Evolutionary conservation across 2,888 invertebrate species (phyloP).

Genomic region (Pollenia amentaria): DNA sequence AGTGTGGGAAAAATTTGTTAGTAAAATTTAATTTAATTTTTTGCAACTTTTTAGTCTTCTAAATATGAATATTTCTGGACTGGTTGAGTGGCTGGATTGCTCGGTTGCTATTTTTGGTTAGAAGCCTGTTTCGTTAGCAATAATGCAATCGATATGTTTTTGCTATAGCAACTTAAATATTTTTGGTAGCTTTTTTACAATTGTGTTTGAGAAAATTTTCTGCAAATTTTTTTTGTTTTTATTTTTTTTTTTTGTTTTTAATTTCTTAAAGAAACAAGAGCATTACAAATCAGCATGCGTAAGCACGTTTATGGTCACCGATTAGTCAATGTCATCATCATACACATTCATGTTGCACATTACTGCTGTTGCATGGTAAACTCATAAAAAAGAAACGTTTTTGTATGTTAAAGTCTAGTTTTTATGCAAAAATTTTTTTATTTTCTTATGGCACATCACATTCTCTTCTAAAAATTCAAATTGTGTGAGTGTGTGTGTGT

Average conservation of each 20-base stretch:
- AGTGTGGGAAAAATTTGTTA: conserved; percentile 74
- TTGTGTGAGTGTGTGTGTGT: background rate
- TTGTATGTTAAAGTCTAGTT: conserved; percentile 21
- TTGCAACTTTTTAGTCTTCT: conserved; percentile 67
- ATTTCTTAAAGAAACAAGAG: conserved; percentile 69
- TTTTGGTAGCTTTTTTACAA: conserved; percentile 43
- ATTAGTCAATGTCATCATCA: conserved; percentile 77
- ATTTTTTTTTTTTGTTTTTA: background rate
- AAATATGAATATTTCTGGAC: conserved; percentile 62
- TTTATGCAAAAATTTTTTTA: conserved; percentile 54
- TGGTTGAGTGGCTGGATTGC: conserved; percentile 8
- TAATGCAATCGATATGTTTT: conserved; percentile 67
- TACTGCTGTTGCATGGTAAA: conserved; percentile 55
- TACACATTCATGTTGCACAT: conserved; percentile 68
- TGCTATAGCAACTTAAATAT: conserved; percentile 47
- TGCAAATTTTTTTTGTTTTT: conserved; percentile 17
- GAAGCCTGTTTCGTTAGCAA: conserved; percentile 47
- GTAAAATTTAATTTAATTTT: conserved; percentile 67
- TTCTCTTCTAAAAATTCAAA: conserved; percentile 44
- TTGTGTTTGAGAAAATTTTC: background rate
- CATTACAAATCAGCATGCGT: conserved; percentile 76
- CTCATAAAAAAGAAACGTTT: background rate
- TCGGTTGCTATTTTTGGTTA: background rate
- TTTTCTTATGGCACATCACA: conserved; percentile 42
- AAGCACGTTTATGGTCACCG: conserved; percentile 76